These are phyloP conservation scores for Sarcophaga rosellei DNA, from an alignment of 2,888 invertebrate genomes.

Conservation along the genomic window DNA sequence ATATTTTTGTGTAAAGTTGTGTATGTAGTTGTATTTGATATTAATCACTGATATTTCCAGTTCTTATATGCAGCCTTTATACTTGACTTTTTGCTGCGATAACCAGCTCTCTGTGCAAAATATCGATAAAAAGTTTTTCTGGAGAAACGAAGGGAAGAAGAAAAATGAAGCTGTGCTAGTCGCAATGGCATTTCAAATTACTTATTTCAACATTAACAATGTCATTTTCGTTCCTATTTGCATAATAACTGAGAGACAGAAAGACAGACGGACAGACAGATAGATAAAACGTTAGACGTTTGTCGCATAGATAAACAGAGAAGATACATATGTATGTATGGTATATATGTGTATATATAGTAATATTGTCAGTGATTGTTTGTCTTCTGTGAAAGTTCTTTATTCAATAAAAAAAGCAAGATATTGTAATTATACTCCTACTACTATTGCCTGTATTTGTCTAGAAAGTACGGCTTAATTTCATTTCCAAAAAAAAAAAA, in stretches of 20 bases:
- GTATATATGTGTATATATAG: too few relatives aligned
- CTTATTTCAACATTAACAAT: slow-evolving; percentile 25
- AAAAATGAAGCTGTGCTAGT: slow-evolving; percentile 10
- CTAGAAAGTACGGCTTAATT: slow-evolving; percentile 35
- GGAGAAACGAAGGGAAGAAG: neutral
- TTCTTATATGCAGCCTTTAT: neutral
- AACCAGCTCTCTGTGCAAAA: neutral
- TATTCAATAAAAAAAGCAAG: slow-evolving; percentile 8
- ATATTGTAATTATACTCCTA: slow-evolving; percentile 33
- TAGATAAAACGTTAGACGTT: neutral
- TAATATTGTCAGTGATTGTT: neutral
- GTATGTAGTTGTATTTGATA: slow-evolving; percentile 12
- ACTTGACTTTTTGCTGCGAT: neutral
- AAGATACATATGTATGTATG: neutral
- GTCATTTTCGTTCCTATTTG: neutral
- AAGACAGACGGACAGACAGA: neutral
- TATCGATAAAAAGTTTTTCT: neutral
- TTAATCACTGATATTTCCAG: neutral
- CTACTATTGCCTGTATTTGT: neutral
- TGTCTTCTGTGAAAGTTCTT: neutral
- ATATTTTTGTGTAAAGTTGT: neutral
- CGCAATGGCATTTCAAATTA: slow-evolving; percentile 37
- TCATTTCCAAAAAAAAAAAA: slow-evolving; percentile 8
- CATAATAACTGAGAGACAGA: neutral
- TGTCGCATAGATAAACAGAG: neutral